Conservation (phyloP, 1,140 invertebrate genomes). For the Fopius arisanus region DNA sequence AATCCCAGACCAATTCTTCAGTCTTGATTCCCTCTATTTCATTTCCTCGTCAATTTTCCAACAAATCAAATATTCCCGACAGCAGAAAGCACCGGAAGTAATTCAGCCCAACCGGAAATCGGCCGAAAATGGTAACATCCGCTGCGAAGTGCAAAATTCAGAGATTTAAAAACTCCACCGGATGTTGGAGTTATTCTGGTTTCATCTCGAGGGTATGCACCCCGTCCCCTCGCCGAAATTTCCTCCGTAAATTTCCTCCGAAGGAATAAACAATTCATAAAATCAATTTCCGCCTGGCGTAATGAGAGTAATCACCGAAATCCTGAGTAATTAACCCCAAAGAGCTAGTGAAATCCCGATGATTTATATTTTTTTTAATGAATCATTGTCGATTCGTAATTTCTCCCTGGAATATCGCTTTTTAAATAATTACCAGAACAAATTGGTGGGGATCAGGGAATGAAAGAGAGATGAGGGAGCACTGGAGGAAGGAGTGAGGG, state of each 20-base stretch:
- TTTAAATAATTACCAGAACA: not conserved
- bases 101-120: constrained; percentile 33
- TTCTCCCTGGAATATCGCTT: not conserved
- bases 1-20: no score
- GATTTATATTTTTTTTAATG: not conserved
- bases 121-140: constrained; percentile 39
- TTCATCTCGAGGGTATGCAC: not conserved
- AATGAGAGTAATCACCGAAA: no score
- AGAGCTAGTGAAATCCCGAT: not conserved
- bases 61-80: no score
- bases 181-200: not conserved
- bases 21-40: no score
- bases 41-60: not conserved
- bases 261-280: not conserved
- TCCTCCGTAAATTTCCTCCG: not conserved
- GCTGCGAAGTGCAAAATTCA: not conserved
- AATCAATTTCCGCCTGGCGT: no score
- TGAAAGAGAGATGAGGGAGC: constrained; percentile 26
- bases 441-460: not conserved
- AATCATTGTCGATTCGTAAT: not conserved
- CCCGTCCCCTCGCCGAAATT: not conserved
- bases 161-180: constrained; percentile 27
- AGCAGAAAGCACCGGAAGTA: constrained; percentile 30
- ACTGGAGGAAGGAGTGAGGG: constrained; percentile 23
- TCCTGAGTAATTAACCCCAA: no score